A percentile compares a stretch with the other conserved stretches of the same genome.
These are phyloP conservation scores for Aurelia aurita DNA, from an alignment of 30 jellyfish, hydroid and myxozoan species.

Conservation along the genomic window DNA sequence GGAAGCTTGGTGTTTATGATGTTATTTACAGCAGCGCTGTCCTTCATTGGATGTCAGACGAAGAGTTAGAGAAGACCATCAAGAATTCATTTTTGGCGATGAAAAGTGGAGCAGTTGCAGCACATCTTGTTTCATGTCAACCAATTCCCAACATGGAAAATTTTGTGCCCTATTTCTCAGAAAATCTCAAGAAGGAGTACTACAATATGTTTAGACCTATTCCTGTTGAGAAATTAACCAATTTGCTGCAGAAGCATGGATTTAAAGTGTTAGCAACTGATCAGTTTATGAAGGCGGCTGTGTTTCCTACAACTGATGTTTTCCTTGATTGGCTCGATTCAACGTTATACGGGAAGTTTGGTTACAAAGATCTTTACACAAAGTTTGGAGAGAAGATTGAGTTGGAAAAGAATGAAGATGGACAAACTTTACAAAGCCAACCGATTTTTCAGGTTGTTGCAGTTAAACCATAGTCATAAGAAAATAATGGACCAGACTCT, in stretches of 20 bases:
- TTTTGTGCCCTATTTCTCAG: neutral
- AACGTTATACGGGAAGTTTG: neutral
- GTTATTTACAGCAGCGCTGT: constrained; percentile 30
- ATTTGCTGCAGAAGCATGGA: neutral
- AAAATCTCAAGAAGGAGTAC: neutral
- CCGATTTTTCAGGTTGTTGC: no score
- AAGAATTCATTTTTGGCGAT: neutral
- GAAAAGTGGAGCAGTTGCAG: constrained; percentile 41
- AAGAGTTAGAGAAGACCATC: constrained; percentile 18
- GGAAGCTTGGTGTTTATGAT: constrained; percentile 11
- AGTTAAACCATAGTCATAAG: no score
- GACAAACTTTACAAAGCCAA: no score
- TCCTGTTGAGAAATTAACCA: neutral
- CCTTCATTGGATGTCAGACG: constrained; percentile 32
- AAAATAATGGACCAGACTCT: no score
- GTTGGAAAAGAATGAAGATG: neutral
- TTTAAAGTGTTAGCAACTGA: neutral
- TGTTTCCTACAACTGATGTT: neutral
- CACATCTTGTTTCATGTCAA: neutral
- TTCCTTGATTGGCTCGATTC: neutral
- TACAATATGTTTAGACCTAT: neutral
- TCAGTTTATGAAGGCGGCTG: neutral
- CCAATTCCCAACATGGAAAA: neutral
- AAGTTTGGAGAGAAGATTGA: neutral
- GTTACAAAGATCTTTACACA: neutral